These are phyloP conservation scores for Nylanderia fulva DNA, from an alignment of 1,140 invertebrate species.

Conservation along the genomic window DNA sequence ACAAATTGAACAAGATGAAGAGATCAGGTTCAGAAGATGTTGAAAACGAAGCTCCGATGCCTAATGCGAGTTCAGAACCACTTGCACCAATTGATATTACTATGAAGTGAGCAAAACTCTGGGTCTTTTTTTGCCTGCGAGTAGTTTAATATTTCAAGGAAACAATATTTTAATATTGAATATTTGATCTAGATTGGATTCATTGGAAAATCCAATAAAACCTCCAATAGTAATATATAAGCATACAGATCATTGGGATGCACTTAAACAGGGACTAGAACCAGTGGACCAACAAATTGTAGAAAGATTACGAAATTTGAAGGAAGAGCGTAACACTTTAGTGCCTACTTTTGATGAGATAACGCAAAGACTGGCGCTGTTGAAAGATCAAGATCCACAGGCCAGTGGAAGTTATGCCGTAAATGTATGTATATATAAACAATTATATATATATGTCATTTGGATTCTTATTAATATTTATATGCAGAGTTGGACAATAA, in stretches of 20 bases:
- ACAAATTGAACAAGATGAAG: constrained; percentile 70
- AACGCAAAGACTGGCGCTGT: constrained; percentile 79
- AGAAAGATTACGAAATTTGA: constrained; percentile 82
- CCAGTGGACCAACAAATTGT: constrained; percentile 82
- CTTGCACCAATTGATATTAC: constrained; percentile 79
- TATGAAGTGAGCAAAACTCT: constrained; percentile 75
- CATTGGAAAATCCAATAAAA: constrained; percentile 82
- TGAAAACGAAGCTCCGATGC: neutral
- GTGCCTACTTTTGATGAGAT: constrained; percentile 82
- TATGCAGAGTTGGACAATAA: too few relatives aligned
- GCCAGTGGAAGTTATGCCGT: constrained; percentile 38
- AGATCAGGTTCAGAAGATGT: constrained; percentile 54
- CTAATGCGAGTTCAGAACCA: constrained; percentile 51
- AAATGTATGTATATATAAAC: constrained; percentile 65
- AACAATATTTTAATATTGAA: neutral
- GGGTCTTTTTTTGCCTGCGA: neutral
- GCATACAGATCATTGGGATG: constrained; percentile 78
- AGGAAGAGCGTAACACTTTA: constrained; percentile 75
- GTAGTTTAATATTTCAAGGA: neutral
- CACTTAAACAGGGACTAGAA: constrained; percentile 80
- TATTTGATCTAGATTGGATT: constrained; percentile 76
- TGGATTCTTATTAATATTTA: neutral
- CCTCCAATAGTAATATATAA: constrained; percentile 83
- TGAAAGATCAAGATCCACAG: constrained; percentile 80
- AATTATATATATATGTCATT: neutral